Base-by-base conservation (phyloP, 2,888 invertebrate genomes). In the Nebria salina region DNA sequence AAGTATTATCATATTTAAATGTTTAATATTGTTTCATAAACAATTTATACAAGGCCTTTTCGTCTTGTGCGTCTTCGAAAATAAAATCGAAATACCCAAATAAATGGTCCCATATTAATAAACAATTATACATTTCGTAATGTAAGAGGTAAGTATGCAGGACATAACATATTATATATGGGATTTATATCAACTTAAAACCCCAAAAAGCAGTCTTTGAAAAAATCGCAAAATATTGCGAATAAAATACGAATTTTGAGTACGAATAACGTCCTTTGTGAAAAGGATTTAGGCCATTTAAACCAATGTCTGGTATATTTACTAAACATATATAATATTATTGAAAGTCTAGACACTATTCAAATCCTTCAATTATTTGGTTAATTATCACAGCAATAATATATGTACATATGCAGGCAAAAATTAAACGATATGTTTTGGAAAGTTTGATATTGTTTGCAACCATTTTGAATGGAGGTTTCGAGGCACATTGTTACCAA, bases 321-420 rank as follows among this genome's bases (percentile, higher is more conserved):
- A 74, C 74, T 74, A 75, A 34, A 74, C 68, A 74, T 76, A 15
- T 65, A 65, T 65, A 72, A 8, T 74, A 79, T 79, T 74, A 79
- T 79, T 74, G 68, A 74, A 43, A 66, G 74, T 79, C 65, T 54
- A 75, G 25, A 70, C 34, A 34, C 65, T 65, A 25, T 74, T 42
- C 72, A 75, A 68, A 73, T 79, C 43, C 75, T 75, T 15, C 15
- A 25, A 26, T 64, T 79, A 72, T 73, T 34, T 79, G 66, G 54
- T 79, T 68, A 75, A 79, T 75, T 75, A 79, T 79, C 79, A 79
- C 79, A 79, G 79, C 74, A 66, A 79, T 79, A 79, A 74, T 26
- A 79, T 79, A 68, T 74, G 68, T 74, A 26, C 73, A 65, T 42
- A 68, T 76, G 76, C 76, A 72, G 73, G 65, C 65, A 78, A 72